Conservation (phyloP, 2,888 invertebrate species). For the Ditula angustiorana region DNA sequence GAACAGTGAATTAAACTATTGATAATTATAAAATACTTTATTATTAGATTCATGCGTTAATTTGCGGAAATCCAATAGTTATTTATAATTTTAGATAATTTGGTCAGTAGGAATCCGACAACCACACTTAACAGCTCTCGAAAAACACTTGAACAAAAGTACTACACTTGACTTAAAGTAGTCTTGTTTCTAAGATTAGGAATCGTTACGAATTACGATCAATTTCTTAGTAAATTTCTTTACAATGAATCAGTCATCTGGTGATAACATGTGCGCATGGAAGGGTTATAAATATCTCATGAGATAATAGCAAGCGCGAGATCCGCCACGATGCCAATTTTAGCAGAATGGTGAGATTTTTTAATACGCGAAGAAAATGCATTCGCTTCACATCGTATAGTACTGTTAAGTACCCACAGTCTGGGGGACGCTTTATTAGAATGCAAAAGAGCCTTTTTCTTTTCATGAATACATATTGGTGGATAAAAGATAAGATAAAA, state of each 20-base stretch:
- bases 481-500: not conserved
- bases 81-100: not conserved
- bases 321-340: constrained; percentile 21
- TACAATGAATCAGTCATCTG: constrained; percentile 19
- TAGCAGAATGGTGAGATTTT: constrained; percentile 12
- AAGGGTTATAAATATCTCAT: constrained; percentile 54
- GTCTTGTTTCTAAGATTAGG: not conserved
- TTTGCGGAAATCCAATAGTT: not conserved
- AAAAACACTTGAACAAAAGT: constrained; percentile 5
- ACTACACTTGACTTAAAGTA: not conserved
- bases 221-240: constrained; percentile 21
- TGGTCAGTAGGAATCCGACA: not conserved
- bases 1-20: not conserved
- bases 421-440: too few species aligned
- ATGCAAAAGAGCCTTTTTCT: too few species aligned
- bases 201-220: not conserved
- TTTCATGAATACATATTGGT: too few species aligned
- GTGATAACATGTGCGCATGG: constrained; percentile 28
- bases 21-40: too few species aligned
- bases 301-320: constrained; percentile 49
- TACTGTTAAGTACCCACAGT: too few species aligned
- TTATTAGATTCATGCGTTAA: too few species aligned
- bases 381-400: not conserved
- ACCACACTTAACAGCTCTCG: not conserved
- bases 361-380: not conserved